Evolutionary conservation across 1,140 invertebrate species (phyloP), one percentile per base, ranked within the genome.

Genomic region (Carposina sasakii): DNA sequence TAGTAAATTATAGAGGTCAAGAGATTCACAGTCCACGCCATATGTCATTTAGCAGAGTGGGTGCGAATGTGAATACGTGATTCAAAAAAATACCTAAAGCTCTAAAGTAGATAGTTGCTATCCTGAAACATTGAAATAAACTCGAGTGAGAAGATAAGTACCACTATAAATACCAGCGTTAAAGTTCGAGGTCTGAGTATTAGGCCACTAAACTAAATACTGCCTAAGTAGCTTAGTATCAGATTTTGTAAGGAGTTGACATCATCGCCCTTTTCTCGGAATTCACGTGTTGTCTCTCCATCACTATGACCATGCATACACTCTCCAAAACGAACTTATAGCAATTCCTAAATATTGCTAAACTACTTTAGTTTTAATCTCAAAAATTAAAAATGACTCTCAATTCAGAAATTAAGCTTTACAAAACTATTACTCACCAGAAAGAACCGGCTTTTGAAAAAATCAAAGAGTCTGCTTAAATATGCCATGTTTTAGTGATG

Each of bases 361-460:
- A 26, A 21, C 1, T 45, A 34, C 3, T n/a, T 34, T 16, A 33
- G 4, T 34, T 23, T 17, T 6, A 16, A 16, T 34, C 19, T 15
- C 16, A 4, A 43, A 5, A 17, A 26, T 15, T 5, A 1, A 10
- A 17, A 15, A 10, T 43, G 12, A 17, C 12, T 26, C 15, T n/a
- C n/a, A n/a, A n/a, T n/a, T n/a, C n/a, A n/a, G n/a, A n/a, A n/a
- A 15, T 2, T 33, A 41, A 34, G 24, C 20, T 19, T 36, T 42
- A 20, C 37, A 44, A 37, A 44, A 36, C n/a, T n/a, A 70, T 20
- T 31, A 49, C 76, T 76, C 54, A 79, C 76, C 70, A 76, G 64
- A 70, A 71, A 70, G 43, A 71, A 43, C 12, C 69, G 71, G 45
- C 60, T 60, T 42, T 62, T 74, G 23, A 76, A 41, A 60, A 65